Percentiles rank a stretch among this genome's conserved stretches.
These are phyloP conservation scores for Drosophila lacertosa DNA, from an alignment of 1,140 invertebrate species.

Conservation along the genomic window DNA sequence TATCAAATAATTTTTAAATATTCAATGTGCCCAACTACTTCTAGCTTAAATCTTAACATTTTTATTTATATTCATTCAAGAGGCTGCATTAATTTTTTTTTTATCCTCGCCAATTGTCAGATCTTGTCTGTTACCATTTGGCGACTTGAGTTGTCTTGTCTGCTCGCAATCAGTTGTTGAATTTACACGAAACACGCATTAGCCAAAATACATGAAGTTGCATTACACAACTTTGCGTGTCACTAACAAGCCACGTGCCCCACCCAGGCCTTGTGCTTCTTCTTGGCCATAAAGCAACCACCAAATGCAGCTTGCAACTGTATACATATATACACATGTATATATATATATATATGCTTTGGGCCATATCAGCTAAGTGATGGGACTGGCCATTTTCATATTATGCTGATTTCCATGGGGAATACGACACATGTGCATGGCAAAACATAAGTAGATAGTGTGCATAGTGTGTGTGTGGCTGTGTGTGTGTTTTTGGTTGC, in stretches of 20 bases:
- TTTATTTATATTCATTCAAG: no score
- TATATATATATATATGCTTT: constrained; percentile 11
- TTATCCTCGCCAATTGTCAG: background rate
- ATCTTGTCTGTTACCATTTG: constrained; percentile 1
- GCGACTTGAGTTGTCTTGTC: constrained; percentile 9
- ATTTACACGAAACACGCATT: constrained; percentile 44
- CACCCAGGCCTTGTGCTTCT: background rate
- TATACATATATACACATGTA: no score
- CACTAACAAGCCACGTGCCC: constrained; percentile 8
- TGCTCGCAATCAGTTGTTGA: constrained; percentile 16
- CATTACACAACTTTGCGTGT: constrained; percentile 27
- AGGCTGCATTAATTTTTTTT: background rate
- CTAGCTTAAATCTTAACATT: background rate
- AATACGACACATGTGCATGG: constrained; percentile 70
- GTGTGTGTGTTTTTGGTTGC: background rate
- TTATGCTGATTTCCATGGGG: constrained; percentile 83
- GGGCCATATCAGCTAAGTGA: constrained; percentile 31
- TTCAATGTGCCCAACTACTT: background rate
- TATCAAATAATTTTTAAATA: no score
- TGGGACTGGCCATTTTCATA: constrained; percentile 55
- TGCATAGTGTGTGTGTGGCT: background rate
- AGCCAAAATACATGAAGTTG: constrained; percentile 38
- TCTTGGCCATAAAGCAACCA: constrained; percentile 42
- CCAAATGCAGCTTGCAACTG: constrained; percentile 40
- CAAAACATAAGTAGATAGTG: constrained; percentile 3